These are phyloP conservation scores for Pachyrhynchus sulphureomaculatus DNA, from an alignment of 1,140 invertebrate genomes.

Conservation along the genomic window DNA sequence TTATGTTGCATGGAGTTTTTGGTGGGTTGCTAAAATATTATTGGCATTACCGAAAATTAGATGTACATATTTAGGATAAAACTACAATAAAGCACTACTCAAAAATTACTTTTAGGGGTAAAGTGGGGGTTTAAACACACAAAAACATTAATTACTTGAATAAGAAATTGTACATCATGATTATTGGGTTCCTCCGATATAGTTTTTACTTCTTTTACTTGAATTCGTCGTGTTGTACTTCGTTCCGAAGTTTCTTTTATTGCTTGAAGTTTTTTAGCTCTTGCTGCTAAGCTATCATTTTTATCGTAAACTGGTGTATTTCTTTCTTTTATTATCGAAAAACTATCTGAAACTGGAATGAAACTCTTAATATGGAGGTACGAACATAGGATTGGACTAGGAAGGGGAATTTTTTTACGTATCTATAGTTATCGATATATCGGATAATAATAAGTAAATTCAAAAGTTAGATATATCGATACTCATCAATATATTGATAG, in stretches of 20 bases:
- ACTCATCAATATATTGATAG: too few species aligned
- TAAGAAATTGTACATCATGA: conserved; percentile 60
- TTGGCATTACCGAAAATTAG: conserved; percentile 13
- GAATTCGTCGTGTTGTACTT: conserved; percentile 35
- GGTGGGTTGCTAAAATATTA: neutral
- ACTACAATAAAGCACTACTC: conserved; percentile 13
- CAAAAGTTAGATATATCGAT: too few species aligned
- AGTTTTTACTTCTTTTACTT: conserved; percentile 49
- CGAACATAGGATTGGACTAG: neutral
- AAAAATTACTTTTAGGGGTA: neutral
- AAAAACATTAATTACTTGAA: conserved; percentile 51
- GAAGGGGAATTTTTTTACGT: neutral
- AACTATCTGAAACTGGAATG: conserved; percentile 25
- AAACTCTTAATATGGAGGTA: neutral
- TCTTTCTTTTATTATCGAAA: conserved; percentile 22
- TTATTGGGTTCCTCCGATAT: conserved; percentile 49
- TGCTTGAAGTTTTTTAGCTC: conserved; percentile 44
- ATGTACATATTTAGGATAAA: neutral
- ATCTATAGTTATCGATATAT: too few species aligned
- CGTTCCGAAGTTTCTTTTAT: conserved; percentile 37
- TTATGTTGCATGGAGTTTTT: neutral
- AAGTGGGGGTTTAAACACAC: conserved; percentile 19
- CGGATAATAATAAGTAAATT: too few species aligned
- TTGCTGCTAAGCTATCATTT: conserved; percentile 43
- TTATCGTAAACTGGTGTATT: conserved; percentile 30